Evolutionary conservation across 2,797 vertebrate genomes (phyloP), one percentile per base, ranked within the genome.

Genomic region (Taeniopygia guttata): DNA sequence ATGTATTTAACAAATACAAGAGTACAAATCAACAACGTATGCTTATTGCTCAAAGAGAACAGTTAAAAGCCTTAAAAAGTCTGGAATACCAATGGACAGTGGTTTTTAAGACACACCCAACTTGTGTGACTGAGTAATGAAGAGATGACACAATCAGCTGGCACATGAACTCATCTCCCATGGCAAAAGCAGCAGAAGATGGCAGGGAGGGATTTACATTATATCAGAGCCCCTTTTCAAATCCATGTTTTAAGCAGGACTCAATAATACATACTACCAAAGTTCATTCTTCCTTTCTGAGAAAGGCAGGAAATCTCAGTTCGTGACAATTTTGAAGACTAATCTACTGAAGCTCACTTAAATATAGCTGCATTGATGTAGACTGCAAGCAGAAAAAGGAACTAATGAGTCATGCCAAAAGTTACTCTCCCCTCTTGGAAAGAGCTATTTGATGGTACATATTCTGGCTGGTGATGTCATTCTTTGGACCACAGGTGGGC

Each of bases 181-280:
- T 4, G 11, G 68, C 48, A 73, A 90, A 38, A 18, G 26, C 40
- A 79, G 46, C 49, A 52, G 16, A 51, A 48, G 12, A 9, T 15
- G 8, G 14, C 1, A 1, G 25, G 15, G 2, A 38, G 8, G 4
- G 23, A n/a, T 14, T 56, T 8, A 40, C 2, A 58, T 63, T 55
- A 45, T 58, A 48, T 11, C 48, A 38, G 13, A 55, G 9, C 1
- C 29, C 12, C 17, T 58, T 76, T 63, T 63, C 52, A 85, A 80
- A 85, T 26, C 36, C 29, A 1, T 18, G 16, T 68, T 88, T 87
- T 45, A 62, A 92, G 63, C 62, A 87, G 2, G 27, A 56, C 10
- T 66, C 26, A 36, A 5, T 51, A 75, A 84, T 5, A 67, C 1
- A 40, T 20, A 49, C 30, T 55, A 25, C 34, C 45, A 66, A 80